Evolutionary conservation across 2,888 invertebrate species (phyloP), one percentile per base, ranked within the genome.

Genomic region (Phymatocera aterrima): DNA sequence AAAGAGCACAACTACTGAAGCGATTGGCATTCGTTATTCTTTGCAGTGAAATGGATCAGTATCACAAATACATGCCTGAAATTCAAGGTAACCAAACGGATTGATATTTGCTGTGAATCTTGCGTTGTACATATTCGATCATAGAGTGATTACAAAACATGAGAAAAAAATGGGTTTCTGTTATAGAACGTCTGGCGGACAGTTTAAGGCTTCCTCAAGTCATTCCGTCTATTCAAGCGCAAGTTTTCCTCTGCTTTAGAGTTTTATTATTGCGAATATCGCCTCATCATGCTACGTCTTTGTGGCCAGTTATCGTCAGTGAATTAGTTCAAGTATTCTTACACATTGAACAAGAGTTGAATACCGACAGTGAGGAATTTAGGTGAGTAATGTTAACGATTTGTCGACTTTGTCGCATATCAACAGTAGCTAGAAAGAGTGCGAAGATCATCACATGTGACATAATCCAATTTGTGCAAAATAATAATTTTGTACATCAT

Each of bases 301-400:
- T 98, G 77, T 98, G 98, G 98, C 97, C 97, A 6, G 95, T 96
- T 70, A 96, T 98, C 85, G 96, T 98, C 83, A 96, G 96, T 70
- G 97, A 98, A 92, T 94, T 97, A 93, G 95, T 97, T 79, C 96
- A 97, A 91, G 96, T 97, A 0, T 95, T 97, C 86, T 91, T 97
- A 77, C 95, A 96, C 86, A 95, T 97, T 85, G 97, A 97, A 88
- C 96, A 96, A 87, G 96, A 97, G 87, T 91, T 97, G 68, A 93
- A 93, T 57, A 94, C 94, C 0, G 95, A 96, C 83, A 93, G 93
- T 8, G 96, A 96, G 84, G 95, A 96, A 86, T 94, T 95, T 88
- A 95, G 94, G 96, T 96, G 91, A 85, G 89, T 87, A 74, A 80
- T 64, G 31, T 37, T 40, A 4, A 40, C 31, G 12, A 37, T 57